These are phyloP conservation scores for Anolis carolinensis DNA, from an alignment of 2,113 vertebrate genomes.

Conservation along the genomic window DNA sequence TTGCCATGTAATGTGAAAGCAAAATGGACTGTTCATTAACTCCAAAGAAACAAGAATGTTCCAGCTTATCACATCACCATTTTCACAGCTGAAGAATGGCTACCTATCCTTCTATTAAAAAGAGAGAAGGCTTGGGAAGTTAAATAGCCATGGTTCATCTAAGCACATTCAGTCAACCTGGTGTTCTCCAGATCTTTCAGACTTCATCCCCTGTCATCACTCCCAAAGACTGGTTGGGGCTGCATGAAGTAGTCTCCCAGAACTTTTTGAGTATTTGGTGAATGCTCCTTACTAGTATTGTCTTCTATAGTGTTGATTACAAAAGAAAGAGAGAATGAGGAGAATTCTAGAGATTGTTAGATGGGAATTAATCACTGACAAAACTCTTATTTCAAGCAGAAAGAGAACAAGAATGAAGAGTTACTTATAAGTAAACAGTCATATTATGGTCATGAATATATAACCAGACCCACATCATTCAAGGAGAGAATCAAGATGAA, in stretches of 20 bases:
- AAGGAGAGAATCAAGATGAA: constrained; percentile 47
- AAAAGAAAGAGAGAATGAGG: not conserved
- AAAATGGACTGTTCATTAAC: not conserved
- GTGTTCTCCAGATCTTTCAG: too few relatives aligned
- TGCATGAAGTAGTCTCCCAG: too few relatives aligned
- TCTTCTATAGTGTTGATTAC: constrained; percentile 19
- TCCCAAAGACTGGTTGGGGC: not conserved
- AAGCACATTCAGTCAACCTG: not conserved
- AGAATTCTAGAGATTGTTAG: not conserved
- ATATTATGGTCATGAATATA: constrained; percentile 31
- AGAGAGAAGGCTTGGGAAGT: not conserved
- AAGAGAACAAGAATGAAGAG: constrained; percentile 51
- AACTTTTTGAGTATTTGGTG: not conserved
- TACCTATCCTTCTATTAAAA: not conserved
- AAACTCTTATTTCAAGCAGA: constrained; percentile 51
- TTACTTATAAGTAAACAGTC: constrained; percentile 50
- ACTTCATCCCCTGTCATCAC: too few relatives aligned
- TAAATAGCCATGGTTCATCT: not conserved
- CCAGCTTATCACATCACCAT: not conserved
- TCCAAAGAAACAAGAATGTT: not conserved
- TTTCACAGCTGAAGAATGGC: not conserved
- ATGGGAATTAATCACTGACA: not conserved
- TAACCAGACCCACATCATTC: accelerated
- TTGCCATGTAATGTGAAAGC: not conserved
- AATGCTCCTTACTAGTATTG: not conserved